Percentiles rank a stretch among this genome's conserved stretches.
Conservation (phyloP, 30 jellyfish, hydroid and myxozoan genomes). For the Mastigias papua region DNA sequence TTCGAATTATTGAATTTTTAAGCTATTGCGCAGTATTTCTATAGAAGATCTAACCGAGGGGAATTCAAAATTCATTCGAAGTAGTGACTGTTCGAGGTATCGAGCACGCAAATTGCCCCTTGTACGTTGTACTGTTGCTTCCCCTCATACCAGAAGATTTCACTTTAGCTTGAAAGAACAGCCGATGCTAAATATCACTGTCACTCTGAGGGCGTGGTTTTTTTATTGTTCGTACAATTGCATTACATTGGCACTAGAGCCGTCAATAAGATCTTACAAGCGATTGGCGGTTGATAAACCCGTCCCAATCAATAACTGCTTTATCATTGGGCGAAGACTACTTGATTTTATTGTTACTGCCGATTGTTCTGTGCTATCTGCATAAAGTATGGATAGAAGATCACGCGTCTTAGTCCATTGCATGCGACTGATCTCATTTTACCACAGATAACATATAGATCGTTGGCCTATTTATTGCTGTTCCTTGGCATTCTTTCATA, state of each 20-base stretch:
- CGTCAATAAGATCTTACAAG: background rate
- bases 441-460: background rate
- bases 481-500: background rate
- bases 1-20: no score
- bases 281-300: background rate
- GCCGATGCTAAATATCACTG: no score
- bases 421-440: background rate
- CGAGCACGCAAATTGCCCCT: no score
- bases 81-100: no score
- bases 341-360: background rate
- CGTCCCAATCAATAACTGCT: background rate
- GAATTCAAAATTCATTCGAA: no score
- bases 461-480: background rate
- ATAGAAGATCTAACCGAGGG: no score
- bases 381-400: background rate
- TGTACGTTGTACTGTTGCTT: no score
- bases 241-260: background rate
- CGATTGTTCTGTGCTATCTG: background rate
- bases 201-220: no score
- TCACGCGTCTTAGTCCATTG: background rate
- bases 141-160: no score
- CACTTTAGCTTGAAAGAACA: no score
- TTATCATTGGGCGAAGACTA: background rate
- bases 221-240: no score
- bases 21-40: no score